These are phyloP conservation scores for Xestia ashworthii DNA, from an alignment of 2,888 invertebrate species.

Conservation along the genomic window DNA sequence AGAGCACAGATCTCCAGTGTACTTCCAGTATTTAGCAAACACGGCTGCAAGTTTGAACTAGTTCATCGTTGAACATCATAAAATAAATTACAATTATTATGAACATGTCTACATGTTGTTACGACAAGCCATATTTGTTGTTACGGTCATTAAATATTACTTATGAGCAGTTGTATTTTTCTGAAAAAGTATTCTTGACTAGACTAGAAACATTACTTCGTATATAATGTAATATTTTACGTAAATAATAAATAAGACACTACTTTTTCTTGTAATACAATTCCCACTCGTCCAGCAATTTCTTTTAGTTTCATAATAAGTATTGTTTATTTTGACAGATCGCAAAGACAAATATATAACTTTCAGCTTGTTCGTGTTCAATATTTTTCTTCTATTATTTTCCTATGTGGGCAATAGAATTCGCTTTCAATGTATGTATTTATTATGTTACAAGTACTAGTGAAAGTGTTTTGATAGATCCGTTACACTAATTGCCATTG, in stretches of 20 bases:
- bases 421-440: conserved; percentile 12
- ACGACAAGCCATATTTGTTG: conserved; percentile 9
- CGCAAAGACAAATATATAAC: not conserved
- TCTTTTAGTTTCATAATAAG: conserved; percentile 3
- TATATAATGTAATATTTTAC: not conserved
- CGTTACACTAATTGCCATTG: conserved; percentile 40
- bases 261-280: not conserved
- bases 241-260: conserved; percentile 7
- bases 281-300: not conserved
- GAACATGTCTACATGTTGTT: conserved; percentile 27
- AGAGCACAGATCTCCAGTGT: conserved; percentile 37
- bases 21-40: conserved; percentile 51
- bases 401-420: not conserved
- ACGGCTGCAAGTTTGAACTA: conserved; percentile 31
- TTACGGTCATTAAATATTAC: conserved; percentile 8
- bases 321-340: conserved; percentile 19
- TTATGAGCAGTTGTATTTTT: not conserved
- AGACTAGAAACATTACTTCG: not conserved
- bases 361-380: not conserved
- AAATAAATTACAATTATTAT: conserved; percentile 54
- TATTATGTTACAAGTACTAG: conserved; percentile 3
- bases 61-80: conserved; percentile 29
- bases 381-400: not conserved
- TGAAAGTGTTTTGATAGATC: conserved; percentile 48
- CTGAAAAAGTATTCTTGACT: conserved; percentile 13